Evolutionary conservation across 2,113 vertebrate genomes (phyloP), one percentile per base, ranked within the genome.

Genomic region (Daboia siamensis): DNA sequence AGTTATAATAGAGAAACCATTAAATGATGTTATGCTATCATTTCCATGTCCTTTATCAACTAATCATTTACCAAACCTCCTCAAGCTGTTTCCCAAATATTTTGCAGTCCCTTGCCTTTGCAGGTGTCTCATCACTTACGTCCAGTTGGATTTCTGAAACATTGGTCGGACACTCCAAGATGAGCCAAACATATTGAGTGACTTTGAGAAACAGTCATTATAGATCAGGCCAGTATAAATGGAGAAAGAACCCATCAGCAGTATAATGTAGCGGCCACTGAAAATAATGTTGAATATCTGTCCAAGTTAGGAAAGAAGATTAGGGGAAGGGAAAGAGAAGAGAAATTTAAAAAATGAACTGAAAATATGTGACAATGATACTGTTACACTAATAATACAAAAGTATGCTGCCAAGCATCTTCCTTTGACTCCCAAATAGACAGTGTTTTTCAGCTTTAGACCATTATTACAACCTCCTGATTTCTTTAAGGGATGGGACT

Each of bases 151-250:
- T 93, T 97, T 95, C 0, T 89, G 69, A 93, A 99, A 99, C 99
- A 99, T 99, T 0, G 99, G 98, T 92, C 98, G 95, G 46, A 99
- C 99, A 0, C 99, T 99, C 99, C 99, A 99, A 0, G 98, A 98
- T 0, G 99, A 99, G 5, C 99, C 99, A 0, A 99, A 99, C 93
- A 99, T 95, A 80, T 99, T 99, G 24, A 99, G 97, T 1, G 99
- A 98, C 95, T 99, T 99, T 94, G 99, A 99, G 97, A 99, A 99
- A 96, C 99, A 99, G 96, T 99, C 99, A 0, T 99, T 99, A 97
- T 99, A 99, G 97, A 99, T 99, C 95, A 99, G 98, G 48, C 99
- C 99, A 0, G 99, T 99, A 96, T 99, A 99, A 3, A 98, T 97
- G 39, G 99, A 99, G 97, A 99, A 99, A 11, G 98, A n/a, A 2